Evolutionary conservation across 1,140 invertebrate species (phyloP).

Genomic region (Aphelinus atriplicis): DNA sequence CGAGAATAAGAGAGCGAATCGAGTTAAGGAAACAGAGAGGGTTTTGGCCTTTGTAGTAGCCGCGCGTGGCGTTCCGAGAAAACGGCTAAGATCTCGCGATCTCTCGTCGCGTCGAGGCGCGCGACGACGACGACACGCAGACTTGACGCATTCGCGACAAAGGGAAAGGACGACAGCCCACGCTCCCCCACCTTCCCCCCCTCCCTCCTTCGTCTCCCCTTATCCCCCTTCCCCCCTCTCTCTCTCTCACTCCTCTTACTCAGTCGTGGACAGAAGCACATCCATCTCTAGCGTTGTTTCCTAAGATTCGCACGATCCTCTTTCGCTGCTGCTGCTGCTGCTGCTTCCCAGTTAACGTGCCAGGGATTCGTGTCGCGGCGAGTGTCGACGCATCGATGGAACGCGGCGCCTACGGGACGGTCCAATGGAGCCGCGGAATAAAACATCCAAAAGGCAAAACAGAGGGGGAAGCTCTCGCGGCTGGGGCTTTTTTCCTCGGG

Average conservation of each 20-base stretch:
- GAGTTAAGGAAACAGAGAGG: not conserved
- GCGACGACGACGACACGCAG: not conserved
- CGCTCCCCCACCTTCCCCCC: too few species aligned
- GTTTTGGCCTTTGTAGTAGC: conserved; percentile 50
- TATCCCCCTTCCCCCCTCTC: conserved; percentile 30
- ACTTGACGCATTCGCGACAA: conserved; percentile 21
- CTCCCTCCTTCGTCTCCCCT: conserved; percentile 36
- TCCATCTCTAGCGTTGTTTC: conserved; percentile 49
- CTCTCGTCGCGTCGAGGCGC: conserved; percentile 25
- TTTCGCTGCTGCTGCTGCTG: conserved; percentile 18
- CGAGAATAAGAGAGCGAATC: conserved; percentile 30
- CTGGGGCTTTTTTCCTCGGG: too few species aligned
- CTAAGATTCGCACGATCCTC: conserved; percentile 50
- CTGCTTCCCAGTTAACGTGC: conserved; percentile 27
- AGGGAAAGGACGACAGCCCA: not conserved
- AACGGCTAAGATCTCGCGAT: conserved; percentile 49
- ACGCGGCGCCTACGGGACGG: conserved; percentile 21
- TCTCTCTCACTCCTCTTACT: conserved; percentile 27
- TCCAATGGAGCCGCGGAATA: conserved; percentile 26
- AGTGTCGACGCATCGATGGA: conserved; percentile 45
- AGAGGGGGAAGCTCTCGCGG: not conserved
- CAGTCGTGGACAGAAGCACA: conserved; percentile 26
- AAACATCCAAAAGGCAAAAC: conserved; percentile 8
- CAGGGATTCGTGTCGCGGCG: conserved; percentile 34
- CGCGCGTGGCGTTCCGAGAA: conserved; percentile 52